Evolutionary conservation across 2,797 vertebrate species (phyloP), one percentile per base, ranked within the genome.

Genomic region (Parauchenoglanis punctatus): DNA sequence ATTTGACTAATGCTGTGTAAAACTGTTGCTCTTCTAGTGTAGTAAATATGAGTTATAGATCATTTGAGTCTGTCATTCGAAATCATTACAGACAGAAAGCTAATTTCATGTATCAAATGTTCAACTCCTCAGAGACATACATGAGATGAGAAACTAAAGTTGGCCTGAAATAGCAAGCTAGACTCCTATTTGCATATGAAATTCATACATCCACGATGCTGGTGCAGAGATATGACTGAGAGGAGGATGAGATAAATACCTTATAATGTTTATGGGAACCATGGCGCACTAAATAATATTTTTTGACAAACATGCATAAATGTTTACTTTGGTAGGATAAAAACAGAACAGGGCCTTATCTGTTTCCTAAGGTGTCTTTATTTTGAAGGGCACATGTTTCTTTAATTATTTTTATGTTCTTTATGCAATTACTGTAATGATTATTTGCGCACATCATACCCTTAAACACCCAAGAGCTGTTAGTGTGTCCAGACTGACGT

Each of bases 131-230:
- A 49, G 40, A 5, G 78, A 87, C 40, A 85, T 63, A 80, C 72
- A 68, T 82, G 54, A 86, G 56, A 88, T 87, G 49, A 86, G 89
- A 93, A 93, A 93, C 86, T 61, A 86, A 76, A n/a, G 54, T 77
- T n/a, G 31, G 77, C 86, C 85, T 77, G 80, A 93, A 92, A 90
- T 90, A 93, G 88, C 88, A 90, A 78, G 56, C 80, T 75, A 84
- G 72, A 85, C 83, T 87, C 7, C 8, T 25, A 91, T 88, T 91
- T 91, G 89, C 91, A 90, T 88, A 1, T 87, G 58, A 87, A 83
- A 44, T 35, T 54, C 78, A 90, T 86, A 86, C 89, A 86, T 81
- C 59, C 72, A 83, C 25, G 81, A 86, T 52, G 1, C 7, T 12
- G 70, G 40, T 52, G 63, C 59, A 75, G 54, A 84, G 77, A 75